Evolutionary conservation across 2,888 invertebrate genomes (phyloP), one percentile per base, ranked within the genome.

Genomic region (Chaetoderma sp.): DNA sequence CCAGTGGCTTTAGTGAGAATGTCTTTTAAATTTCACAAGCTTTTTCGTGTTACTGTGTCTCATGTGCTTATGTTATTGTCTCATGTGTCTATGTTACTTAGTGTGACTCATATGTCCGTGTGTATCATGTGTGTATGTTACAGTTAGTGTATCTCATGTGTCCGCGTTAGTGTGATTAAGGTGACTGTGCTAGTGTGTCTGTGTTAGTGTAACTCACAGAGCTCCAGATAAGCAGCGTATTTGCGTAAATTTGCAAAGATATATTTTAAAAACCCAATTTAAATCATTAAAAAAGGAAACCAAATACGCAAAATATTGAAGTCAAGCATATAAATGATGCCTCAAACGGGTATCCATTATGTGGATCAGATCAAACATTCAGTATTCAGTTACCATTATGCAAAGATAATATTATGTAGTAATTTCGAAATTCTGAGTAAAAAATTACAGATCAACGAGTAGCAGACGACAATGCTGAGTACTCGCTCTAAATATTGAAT

Each of bases 181-280:
- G 28, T 57, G 28, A 27, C 25, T n/a, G n/a, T n/a, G n/a, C n/a
- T n/a, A n/a, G n/a, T n/a, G n/a, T n/a, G n/a, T n/a, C n/a, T n/a
- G n/a, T 44, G 28, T 44, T 6, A 8, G 44, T 44, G 28, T 27
- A 23, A 42, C 18, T 42, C 8, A 55, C 32, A 54, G 55, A 21
- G 28, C 30, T n/a, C 5, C 39, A n/a, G 25, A 27, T 25, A 21
- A 47, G 16, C 25, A n/a, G n/a, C n/a, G n/a, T n/a, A n/a, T n/a
- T n/a, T n/a, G n/a, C n/a, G n/a, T n/a, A n/a, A n/a, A n/a, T 27
- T 30, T 30, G 60, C 55, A 64, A 47, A 64, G 28, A 47, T 30
- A 36, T 10, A 4, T 47, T 10, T 55, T 28, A 42, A 59, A 59
- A 64, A 55, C 55, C 55, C 60, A 60, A 55, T 59, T 8, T 23